phyloP scores from a whole-genome alignment of 2,888 invertebrate species.

The Rugalucina vietnamica region DNA sequence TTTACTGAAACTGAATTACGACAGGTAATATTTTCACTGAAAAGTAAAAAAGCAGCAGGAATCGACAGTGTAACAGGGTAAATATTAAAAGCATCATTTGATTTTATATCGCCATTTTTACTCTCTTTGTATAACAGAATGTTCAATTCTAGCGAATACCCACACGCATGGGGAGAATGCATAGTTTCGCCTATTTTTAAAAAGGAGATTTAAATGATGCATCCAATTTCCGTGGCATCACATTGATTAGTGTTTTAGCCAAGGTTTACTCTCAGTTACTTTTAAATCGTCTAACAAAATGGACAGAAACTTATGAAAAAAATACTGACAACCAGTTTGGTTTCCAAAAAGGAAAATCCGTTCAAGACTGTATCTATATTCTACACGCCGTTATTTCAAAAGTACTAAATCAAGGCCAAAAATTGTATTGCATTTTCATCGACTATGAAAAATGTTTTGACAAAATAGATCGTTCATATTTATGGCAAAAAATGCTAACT shows the following conservation, averaged over 20 bases:
- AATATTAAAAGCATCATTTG: neutral
- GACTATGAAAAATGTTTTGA: constrained; percentile 46
- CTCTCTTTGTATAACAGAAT: constrained; percentile 19
- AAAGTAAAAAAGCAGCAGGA: neutral
- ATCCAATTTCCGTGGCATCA: constrained; percentile 12
- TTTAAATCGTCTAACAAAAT: constrained; percentile 11
- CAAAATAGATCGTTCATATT: constrained; percentile 17
- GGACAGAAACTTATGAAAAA: constrained; percentile 26
- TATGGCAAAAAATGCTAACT: constrained; percentile 33
- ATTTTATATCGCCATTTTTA: constrained; percentile 11
- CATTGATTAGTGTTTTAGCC: constrained; percentile 13
- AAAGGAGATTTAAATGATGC: constrained; percentile 2
- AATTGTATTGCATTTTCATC: constrained; percentile 28
- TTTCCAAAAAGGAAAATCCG: constrained; percentile 32
- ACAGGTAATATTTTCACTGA: neutral
- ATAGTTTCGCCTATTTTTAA: constrained; percentile 34
- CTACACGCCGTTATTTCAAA: constrained; percentile 39
- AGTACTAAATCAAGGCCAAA: constrained; percentile 14
- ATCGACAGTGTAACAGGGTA: neutral
- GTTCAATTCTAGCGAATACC: constrained; percentile 22
- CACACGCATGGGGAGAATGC: constrained; percentile 29
- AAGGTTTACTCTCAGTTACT: constrained; percentile 37
- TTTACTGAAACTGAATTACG: neutral
- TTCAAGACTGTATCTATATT: constrained; percentile 26
- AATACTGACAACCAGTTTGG: constrained; percentile 33